These are phyloP conservation scores for Phalacrocorax carbo DNA, from an alignment of 2,113 vertebrate species.

Conservation along the genomic window DNA sequence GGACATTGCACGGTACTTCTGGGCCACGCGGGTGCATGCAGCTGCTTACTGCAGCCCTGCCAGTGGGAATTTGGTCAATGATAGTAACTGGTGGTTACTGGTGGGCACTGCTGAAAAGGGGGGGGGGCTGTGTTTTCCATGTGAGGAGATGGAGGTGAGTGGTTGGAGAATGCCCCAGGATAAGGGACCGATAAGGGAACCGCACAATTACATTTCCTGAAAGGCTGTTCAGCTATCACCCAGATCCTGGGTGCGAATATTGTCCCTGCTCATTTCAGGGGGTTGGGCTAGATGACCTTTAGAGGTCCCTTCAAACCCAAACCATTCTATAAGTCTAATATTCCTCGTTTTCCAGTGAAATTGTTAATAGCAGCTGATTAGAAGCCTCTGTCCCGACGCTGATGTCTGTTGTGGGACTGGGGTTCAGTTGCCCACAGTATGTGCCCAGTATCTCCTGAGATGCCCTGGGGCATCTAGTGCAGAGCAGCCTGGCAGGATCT, in stretches of 20 bases:
- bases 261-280: not conserved
- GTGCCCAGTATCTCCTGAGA: not conserved
- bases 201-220: not conserved
- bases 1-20: not conserved
- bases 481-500: not conserved
- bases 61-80: not conserved
- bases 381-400: not conserved
- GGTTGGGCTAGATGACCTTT: not conserved
- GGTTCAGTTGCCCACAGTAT: not conserved
- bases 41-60: not conserved
- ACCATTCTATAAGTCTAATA: not conserved
- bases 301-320: not conserved
- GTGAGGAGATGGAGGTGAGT: not conserved
- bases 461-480: not conserved
- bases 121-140: accelerated
- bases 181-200: not conserved
- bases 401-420: not conserved
- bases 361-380: not conserved
- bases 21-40: not conserved
- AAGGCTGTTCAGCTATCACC: not conserved
- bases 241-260: not conserved
- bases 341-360: not conserved
- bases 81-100: not conserved
- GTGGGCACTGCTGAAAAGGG: not conserved
- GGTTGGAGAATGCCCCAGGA: not conserved